Evolutionary conservation across 1,140 invertebrate species (phyloP).

Genomic region (Megalopta genalis): DNA sequence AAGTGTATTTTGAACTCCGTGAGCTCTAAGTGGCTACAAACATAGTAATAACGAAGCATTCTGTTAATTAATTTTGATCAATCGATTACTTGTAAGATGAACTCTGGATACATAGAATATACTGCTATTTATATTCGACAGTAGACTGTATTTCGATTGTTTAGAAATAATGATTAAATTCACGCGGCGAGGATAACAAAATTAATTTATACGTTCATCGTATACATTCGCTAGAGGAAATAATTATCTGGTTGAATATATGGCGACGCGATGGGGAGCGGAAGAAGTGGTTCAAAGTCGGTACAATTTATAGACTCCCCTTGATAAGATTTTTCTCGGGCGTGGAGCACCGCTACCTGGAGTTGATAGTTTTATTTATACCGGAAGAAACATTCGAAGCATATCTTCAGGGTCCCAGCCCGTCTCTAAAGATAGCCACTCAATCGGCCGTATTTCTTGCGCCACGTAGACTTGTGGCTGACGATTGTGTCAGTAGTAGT

Average conservation of each 20-base stretch:
- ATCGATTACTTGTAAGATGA: too few relatives aligned
- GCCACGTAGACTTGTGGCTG: slow-evolving; percentile 26
- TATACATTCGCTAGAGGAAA: not conserved
- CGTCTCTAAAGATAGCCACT: slow-evolving; percentile 44
- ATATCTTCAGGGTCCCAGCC: slow-evolving; percentile 41
- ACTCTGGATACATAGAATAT: too few relatives aligned
- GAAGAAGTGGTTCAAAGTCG: not conserved
- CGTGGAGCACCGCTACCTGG: not conserved
- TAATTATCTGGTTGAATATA: not conserved
- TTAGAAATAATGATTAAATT: too few relatives aligned
- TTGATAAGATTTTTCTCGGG: not conserved
- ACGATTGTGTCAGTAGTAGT: slow-evolving; percentile 29
- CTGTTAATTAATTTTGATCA: too few relatives aligned
- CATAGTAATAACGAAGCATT: too few relatives aligned
- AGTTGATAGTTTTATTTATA: slow-evolving; percentile 44
- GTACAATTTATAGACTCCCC: not conserved
- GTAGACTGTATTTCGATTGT: too few relatives aligned
- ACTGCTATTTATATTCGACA: too few relatives aligned
- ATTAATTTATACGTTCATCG: too few relatives aligned
- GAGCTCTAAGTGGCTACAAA: too few relatives aligned
- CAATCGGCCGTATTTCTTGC: slow-evolving; percentile 49
- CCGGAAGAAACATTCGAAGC: slow-evolving; percentile 43
- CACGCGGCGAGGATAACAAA: too few relatives aligned
- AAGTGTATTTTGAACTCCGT: too few relatives aligned
- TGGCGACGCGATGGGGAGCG: not conserved